Base-by-base conservation (phyloP, 1,140 invertebrate genomes). In the Myzus persicae region DNA sequence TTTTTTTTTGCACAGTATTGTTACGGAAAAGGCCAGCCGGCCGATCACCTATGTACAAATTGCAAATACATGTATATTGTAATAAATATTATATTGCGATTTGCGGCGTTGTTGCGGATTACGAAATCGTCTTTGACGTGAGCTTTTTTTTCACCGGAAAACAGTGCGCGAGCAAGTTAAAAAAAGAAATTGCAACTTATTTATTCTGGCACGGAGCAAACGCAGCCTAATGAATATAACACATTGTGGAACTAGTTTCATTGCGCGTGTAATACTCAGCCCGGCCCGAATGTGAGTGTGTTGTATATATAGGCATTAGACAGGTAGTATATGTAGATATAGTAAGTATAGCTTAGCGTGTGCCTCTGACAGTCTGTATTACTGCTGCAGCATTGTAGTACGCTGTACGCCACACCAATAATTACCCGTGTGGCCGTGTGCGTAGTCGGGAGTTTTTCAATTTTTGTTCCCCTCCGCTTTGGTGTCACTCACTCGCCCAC, bases 221-320 rank as follows among this genome's bases (percentile, higher is more conserved):
- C 48, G 88, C 46, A 51, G 87, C 20, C 31, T 88, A 46, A 88
- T 88, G 26, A 46, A 36, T 20, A 46, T 42, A 87, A 42, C 1
- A 88, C 44, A 88, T 31, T n/a, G 31, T 85, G 18, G 46, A 89
- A 89, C 87, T 89, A 89, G 87, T 89, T 89, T 89, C 48, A 54
- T 18, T 46, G 44, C 44, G 22, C 24, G 38, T 85, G 22, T 85
- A 85, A 85, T 85, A 40, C 40, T 8, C 31, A 18, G 31, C 26
- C 81, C 38, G 38, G 8, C 38, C 38, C 38, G 36, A 85, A n/a
- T 46, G 31, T 24, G 22, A 38, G 22, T 54, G 38, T 54, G 38
- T 8, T 38, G 24, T 88, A 31, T 89, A 54, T 54, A 22, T 87
- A 31, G 11, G 42, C 26, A 31, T 48, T 44, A 44, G 42, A 3